Conservation (phyloP, 2,113 vertebrate species). For the Ia io region DNA sequence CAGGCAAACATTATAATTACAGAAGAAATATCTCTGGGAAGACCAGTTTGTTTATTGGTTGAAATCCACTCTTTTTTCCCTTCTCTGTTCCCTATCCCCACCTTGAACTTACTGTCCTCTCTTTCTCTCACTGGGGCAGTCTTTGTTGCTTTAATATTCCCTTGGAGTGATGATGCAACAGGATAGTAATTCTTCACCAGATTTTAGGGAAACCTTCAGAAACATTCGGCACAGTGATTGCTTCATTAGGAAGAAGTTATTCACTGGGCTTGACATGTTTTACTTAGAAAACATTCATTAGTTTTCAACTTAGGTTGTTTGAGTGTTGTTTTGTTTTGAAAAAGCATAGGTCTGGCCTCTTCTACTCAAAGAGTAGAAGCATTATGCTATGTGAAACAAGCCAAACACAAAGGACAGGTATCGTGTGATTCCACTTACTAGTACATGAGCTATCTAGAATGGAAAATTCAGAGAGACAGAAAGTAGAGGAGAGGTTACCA, state of each 20-base stretch:
- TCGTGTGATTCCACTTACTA: not conserved
- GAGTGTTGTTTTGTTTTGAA: constrained; percentile 9
- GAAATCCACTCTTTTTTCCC: not conserved
- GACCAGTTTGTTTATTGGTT: not conserved
- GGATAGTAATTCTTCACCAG: constrained; percentile 24
- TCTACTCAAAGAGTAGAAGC: not conserved
- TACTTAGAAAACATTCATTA: not conserved
- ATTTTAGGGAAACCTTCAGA: constrained; percentile 22
- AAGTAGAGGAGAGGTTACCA: not conserved
- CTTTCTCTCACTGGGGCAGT: not conserved
- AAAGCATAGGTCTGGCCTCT: not conserved
- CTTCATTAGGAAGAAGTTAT: constrained; percentile 28
- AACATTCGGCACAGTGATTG: not conserved
- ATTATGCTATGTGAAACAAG: not conserved
- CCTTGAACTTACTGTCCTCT: constrained; percentile 7
- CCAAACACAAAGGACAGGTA: not conserved
- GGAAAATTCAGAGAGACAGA: not conserved
- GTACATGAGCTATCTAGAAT: not conserved
- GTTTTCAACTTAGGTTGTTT: not conserved
- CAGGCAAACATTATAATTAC: not conserved
- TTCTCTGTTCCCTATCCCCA: not conserved
- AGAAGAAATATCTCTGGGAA: constrained; percentile 23
- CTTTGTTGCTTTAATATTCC: constrained; percentile 35
- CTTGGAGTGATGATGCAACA: constrained; percentile 60
- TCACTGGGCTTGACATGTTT: not conserved